phyloP scores from a whole-genome alignment of 2,113 vertebrate genomes.

The Leiothrix lutea region DNA sequence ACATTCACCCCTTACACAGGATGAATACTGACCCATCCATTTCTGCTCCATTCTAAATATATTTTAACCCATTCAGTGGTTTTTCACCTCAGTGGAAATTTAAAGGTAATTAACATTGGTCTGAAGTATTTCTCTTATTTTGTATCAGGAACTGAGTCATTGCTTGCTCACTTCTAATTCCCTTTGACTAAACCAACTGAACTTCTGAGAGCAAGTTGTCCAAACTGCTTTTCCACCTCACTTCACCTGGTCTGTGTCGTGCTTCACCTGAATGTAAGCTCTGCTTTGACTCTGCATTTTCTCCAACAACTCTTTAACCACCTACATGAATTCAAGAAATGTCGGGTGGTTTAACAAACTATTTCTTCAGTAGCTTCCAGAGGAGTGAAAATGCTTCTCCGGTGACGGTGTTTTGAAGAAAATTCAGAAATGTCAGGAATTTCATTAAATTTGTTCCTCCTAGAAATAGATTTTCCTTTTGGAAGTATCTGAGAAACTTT shows the following conservation, averaged over 20 bases:
- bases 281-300: not conserved
- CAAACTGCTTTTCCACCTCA: not conserved
- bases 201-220: not conserved
- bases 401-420: not conserved
- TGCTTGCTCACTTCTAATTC: not conserved
- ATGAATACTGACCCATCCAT: not conserved
- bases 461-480: not conserved
- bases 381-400: not conserved
- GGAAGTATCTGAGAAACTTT: not conserved
- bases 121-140: not conserved
- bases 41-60: not conserved
- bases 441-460: not conserved
- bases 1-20: not conserved
- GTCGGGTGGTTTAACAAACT: not conserved
- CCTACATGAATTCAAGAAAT: not conserved
- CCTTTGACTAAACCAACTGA: not conserved
- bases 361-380: not conserved
- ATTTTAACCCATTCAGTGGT: not conserved
- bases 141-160: not conserved
- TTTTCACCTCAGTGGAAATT: not conserved
- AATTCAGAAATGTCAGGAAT: not conserved
- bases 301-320: not conserved
- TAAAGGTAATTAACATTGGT: not conserved
- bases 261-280: not conserved
- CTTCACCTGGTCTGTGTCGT: not conserved